Evolutionary conservation across 2,113 vertebrate genomes (phyloP).

Genomic region (Coptodon rendalli): DNA sequence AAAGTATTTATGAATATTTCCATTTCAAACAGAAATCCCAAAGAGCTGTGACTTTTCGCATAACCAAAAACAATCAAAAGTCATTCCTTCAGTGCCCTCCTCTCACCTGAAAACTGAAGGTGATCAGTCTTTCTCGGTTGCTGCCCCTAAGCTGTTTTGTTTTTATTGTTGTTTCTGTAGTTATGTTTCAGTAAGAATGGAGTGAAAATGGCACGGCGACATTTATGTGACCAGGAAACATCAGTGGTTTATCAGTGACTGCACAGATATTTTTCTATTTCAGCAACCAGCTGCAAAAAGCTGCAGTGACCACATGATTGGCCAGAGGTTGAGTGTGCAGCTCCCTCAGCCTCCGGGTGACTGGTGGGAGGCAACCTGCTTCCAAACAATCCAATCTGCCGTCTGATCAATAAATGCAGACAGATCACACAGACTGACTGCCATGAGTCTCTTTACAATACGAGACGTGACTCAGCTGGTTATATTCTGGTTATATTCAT

Average conservation of each 20-base stretch:
- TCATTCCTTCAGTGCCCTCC: neutral
- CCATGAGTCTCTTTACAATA: fast-evolving
- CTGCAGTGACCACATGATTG: neutral
- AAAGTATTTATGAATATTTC: neutral
- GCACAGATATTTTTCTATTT: neutral
- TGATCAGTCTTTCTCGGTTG: neutral
- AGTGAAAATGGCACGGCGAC: neutral
- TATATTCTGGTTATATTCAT: neutral
- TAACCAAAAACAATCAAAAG: neutral
- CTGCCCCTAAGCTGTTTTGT: fast-evolving
- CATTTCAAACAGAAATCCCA: neutral
- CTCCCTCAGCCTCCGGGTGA: fast-evolving
- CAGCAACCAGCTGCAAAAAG: neutral
- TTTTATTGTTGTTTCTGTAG: neutral
- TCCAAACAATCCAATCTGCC: neutral
- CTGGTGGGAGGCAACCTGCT: neutral
- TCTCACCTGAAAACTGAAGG: neutral
- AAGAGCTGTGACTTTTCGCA: fast-evolving
- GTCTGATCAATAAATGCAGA: neutral
- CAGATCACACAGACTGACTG: conserved; percentile 69
- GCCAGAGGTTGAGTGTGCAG: neutral
- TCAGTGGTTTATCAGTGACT: neutral
- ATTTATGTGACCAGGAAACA: neutral
- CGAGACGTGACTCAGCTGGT: neutral
- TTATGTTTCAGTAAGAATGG: neutral